Evolutionary conservation across 2,797 vertebrate genomes (phyloP).

Genomic region (Rhynchotus rufescens): DNA sequence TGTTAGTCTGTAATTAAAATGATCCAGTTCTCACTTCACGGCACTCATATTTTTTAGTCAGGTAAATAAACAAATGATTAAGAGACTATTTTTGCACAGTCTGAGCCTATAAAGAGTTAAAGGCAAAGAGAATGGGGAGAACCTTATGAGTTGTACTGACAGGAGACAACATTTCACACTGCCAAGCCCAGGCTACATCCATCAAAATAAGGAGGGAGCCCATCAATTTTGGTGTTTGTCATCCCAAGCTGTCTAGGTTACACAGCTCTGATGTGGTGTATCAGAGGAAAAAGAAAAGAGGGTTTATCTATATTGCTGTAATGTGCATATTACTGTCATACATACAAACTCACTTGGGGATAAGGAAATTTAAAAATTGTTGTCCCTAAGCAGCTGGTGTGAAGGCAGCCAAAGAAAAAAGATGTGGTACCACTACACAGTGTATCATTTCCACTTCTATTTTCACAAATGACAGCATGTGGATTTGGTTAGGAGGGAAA

Average conservation of each 20-base stretch:
- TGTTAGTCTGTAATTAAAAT: background rate
- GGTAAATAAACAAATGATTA: background rate
- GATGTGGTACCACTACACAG: accelerated
- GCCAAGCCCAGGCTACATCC: background rate
- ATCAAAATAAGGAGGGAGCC: background rate
- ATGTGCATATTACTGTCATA: background rate
- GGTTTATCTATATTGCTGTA: background rate
- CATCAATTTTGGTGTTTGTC: background rate
- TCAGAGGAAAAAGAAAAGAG: background rate
- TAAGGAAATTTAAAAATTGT: background rate
- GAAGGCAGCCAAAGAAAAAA: background rate
- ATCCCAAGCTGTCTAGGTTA: background rate
- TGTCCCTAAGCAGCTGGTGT: background rate
- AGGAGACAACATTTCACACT: background rate
- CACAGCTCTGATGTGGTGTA: background rate
- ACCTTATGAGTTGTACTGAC: background rate
- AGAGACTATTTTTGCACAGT: background rate
- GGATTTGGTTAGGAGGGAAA: background rate
- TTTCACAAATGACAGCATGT: background rate
- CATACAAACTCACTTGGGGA: background rate
- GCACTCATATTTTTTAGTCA: background rate
- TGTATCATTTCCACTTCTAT: background rate
- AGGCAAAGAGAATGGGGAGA: background rate
- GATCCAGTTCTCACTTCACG: background rate
- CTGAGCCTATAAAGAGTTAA: background rate